phyloP scores from a whole-genome alignment of 2,888 invertebrate genomes.

The Tortrix viridana region DNA sequence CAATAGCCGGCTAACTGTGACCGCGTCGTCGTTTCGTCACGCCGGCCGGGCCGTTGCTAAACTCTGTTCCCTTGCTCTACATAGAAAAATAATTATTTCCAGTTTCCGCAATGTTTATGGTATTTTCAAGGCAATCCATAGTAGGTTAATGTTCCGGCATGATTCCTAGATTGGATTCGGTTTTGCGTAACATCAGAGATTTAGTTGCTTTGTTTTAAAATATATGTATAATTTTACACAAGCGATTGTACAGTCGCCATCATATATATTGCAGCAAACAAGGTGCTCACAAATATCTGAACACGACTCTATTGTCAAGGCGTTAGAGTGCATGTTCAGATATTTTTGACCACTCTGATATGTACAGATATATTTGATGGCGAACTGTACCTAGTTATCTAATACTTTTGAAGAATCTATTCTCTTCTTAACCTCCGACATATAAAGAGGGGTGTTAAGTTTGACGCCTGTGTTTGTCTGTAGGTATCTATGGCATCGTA shows the following conservation, averaged over 20 bases:
- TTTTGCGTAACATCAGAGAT: constrained; percentile 50
- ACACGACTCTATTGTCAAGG: too few relatives aligned
- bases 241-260: too few relatives aligned
- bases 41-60: constrained; percentile 29
- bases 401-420: too few relatives aligned
- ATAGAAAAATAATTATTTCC: constrained; percentile 36
- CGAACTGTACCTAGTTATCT: background rate
- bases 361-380: too few relatives aligned
- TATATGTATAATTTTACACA: background rate
- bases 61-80: constrained; percentile 37
- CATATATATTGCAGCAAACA: too few relatives aligned
- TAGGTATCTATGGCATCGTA: too few relatives aligned
- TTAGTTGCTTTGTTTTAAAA: constrained; percentile 30
- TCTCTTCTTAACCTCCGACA: too few relatives aligned
- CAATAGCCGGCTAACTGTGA: constrained; percentile 64
- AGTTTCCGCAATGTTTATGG: constrained; percentile 47
- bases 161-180: constrained; percentile 53
- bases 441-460: too few relatives aligned
- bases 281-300: too few relatives aligned
- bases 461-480: too few relatives aligned
- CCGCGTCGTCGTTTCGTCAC: constrained; percentile 43
- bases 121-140: constrained; percentile 43
- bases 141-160: constrained; percentile 55
- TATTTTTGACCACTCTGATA: too few relatives aligned
- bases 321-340: too few relatives aligned